phyloP scores from a whole-genome alignment of 2,888 invertebrate species.

The Plebejus anna region DNA sequence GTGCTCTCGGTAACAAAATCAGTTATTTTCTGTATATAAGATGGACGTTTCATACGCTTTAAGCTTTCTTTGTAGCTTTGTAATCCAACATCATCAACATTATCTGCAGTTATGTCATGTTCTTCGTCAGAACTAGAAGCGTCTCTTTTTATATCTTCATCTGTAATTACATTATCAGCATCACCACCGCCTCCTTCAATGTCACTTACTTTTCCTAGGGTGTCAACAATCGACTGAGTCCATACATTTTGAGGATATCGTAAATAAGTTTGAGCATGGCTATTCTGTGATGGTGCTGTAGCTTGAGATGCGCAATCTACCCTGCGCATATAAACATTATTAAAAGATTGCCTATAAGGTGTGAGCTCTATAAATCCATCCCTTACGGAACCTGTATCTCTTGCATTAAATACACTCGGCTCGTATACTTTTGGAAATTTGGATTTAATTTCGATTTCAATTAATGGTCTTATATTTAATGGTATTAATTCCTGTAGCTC shows the following conservation, averaged over 20 bases:
- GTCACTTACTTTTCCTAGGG: conserved; percentile 49
- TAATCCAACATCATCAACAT: conserved; percentile 55
- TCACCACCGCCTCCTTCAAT: conserved; percentile 54
- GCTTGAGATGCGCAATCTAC: conserved; percentile 81
- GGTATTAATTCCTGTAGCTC: conserved; percentile 80
- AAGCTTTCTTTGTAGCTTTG: conserved; percentile 55
- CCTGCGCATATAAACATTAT: conserved; percentile 77
- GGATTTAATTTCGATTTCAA: conserved; percentile 84
- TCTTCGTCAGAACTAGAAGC: conserved; percentile 45
- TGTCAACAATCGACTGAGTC: conserved; percentile 81
- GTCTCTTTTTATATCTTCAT: conserved; percentile 36
- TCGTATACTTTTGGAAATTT: conserved; percentile 77
- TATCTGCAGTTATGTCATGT: conserved; percentile 42
- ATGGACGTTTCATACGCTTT: conserved; percentile 57
- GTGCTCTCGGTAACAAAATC: conserved; percentile 50
- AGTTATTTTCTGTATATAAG: conserved; percentile 60
- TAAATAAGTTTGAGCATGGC: conserved; percentile 83
- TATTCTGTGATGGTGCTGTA: conserved; percentile 64
- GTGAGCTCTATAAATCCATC: conserved; percentile 85
- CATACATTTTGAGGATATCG: conserved; percentile 84
- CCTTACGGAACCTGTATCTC: conserved; percentile 78
- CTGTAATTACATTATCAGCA: conserved; percentile 35
- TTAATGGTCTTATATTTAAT: conserved; percentile 76
- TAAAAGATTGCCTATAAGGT: conserved; percentile 77
- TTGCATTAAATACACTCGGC: conserved; percentile 70